Percentiles rank a stretch among this genome's conserved stretches.
phyloP scores from a whole-genome alignment of 2,888 invertebrate species.

The Xylota segnis region DNA sequence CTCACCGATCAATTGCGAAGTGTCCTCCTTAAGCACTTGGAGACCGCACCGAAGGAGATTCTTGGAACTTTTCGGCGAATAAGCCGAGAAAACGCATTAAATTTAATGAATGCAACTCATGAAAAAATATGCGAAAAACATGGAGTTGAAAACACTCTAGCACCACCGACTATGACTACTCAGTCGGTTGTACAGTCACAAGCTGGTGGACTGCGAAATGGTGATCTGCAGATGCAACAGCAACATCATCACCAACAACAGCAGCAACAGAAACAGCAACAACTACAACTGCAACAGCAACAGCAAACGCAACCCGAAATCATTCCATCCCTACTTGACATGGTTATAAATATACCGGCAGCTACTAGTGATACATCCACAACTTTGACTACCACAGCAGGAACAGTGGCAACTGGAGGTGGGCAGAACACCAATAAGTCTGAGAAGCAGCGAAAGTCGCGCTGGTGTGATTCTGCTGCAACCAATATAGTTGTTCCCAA shows the following conservation, averaged over 20 bases:
- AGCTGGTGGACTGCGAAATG: constrained; percentile 70
- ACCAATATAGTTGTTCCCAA: constrained; percentile 26
- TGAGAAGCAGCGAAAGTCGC: constrained; percentile 83
- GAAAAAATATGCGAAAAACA: constrained; percentile 85
- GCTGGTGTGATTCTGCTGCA: constrained; percentile 81
- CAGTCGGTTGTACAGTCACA: constrained; percentile 63
- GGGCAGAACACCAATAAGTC: constrained; percentile 59
- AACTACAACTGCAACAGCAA: constrained; percentile 52
- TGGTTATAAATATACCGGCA: constrained; percentile 83
- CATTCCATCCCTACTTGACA: constrained; percentile 83
- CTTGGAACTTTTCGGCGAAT: constrained; percentile 95
- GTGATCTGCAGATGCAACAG: constrained; percentile 66
- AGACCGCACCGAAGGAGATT: constrained; percentile 95
- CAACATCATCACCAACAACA: constrained; percentile 67
- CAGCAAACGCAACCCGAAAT: constrained; percentile 66
- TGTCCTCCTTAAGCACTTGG: constrained; percentile 90
- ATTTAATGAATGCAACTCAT: constrained; percentile 85
- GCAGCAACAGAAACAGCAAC: constrained; percentile 53
- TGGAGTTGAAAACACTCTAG: constrained; percentile 82
- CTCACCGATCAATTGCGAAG: constrained; percentile 91
- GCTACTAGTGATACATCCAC: constrained; percentile 80
- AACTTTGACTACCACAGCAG: constrained; percentile 1
- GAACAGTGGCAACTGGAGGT: background rate
- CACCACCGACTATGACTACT: constrained; percentile 61
- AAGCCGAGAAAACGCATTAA: constrained; percentile 90